phyloP scores from a whole-genome alignment of 1,140 invertebrate genomes.

The Drosophila ficusphila region DNA sequence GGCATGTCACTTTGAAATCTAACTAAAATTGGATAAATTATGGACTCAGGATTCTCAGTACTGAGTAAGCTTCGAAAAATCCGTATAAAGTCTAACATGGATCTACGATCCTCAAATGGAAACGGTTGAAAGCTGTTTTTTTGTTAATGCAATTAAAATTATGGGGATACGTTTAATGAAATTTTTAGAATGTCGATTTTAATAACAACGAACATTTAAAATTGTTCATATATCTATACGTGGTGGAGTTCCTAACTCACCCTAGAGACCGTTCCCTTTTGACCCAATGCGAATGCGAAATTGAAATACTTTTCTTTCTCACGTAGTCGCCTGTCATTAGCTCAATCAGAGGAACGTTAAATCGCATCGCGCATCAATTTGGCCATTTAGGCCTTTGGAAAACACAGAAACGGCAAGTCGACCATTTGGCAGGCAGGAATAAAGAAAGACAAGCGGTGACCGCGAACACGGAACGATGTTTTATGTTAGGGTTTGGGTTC shows the following conservation, averaged over 20 bases:
- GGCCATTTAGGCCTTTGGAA: constrained; percentile 56
- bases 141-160: no score
- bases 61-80: no score
- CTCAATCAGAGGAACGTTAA: constrained; percentile 80
- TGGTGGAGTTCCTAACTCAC: constrained; percentile 2
- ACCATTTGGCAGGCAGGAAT: constrained; percentile 47
- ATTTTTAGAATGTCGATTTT: no score
- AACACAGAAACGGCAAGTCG: constrained; percentile 28
- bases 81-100: no score
- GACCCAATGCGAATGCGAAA: constrained; percentile 79
- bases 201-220: no score
- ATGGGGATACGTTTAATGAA: no score
- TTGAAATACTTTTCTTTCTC: constrained; percentile 84
- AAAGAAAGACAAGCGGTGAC: constrained; percentile 37
- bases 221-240: neutral
- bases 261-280: constrained; percentile 27
- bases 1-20: no score
- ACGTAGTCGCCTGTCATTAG: constrained; percentile 82
- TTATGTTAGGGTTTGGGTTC: constrained; percentile 21
- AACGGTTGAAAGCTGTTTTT: no score
- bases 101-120: no score
- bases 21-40: no score
- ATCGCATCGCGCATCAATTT: constrained; percentile 78
- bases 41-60: no score
- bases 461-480: constrained; percentile 37